phyloP scores from a whole-genome alignment of 2,113 vertebrate genomes.

The Empidonax alnorum region DNA sequence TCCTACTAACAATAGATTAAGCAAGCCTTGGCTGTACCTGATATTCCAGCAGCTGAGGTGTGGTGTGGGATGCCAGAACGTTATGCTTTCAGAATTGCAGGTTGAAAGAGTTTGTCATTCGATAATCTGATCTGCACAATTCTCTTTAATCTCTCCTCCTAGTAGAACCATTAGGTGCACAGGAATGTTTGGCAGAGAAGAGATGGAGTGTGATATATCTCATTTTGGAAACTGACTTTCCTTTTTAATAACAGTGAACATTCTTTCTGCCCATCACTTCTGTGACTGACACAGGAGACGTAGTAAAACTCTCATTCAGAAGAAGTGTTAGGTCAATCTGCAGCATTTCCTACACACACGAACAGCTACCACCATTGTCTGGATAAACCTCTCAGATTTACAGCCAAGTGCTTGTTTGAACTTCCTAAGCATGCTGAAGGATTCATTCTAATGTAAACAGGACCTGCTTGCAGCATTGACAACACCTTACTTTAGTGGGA shows the following conservation, averaged over 20 bases:
- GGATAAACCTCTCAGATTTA: not conserved
- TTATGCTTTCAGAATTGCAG: not conserved
- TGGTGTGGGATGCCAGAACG: not conserved
- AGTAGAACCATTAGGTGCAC: constrained; percentile 18
- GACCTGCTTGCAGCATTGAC: not conserved
- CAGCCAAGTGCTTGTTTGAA: constrained; percentile 14
- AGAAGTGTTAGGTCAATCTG: not conserved
- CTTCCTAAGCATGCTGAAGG: not conserved
- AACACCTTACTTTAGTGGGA: not conserved
- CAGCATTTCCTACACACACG: not conserved
- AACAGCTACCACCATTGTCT: not conserved
- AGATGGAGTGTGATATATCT: not conserved
- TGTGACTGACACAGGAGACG: not conserved
- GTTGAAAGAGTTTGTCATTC: constrained; percentile 27
- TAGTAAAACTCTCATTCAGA: not conserved
- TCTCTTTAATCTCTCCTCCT: constrained; percentile 53
- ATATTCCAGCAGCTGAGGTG: not conserved
- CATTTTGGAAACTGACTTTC: constrained; percentile 19
- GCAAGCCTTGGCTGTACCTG: not conserved
- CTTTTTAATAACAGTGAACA: not conserved
- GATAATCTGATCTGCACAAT: constrained; percentile 2
- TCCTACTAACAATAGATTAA: not conserved
- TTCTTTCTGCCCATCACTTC: not conserved
- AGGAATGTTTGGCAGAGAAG: constrained; percentile 26
- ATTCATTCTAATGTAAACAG: constrained; percentile 5